These are phyloP conservation scores for Emydocephalus ijimae DNA, from an alignment of 2,113 vertebrate species.

Conservation along the genomic window DNA sequence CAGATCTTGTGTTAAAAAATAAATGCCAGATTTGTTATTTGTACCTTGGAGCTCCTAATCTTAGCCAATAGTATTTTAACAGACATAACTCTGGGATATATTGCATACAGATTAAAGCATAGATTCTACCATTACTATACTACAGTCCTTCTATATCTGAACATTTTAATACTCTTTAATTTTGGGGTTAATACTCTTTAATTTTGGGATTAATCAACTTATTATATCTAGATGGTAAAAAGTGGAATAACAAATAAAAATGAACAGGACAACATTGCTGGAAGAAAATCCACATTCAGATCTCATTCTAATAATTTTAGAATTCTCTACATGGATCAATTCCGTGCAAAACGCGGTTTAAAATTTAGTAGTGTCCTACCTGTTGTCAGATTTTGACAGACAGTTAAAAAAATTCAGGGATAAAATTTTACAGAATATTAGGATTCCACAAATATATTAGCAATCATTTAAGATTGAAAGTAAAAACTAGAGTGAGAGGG, in stretches of 20 bases:
- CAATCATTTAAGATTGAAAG: background rate
- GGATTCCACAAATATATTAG: background rate
- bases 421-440: background rate
- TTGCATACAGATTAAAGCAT: background rate
- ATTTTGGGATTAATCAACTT: background rate
- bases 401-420: background rate
- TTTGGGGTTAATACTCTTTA: background rate
- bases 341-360: background rate
- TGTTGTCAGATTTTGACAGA: background rate
- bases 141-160: background rate
- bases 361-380: background rate
- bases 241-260: background rate
- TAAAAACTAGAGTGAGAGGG: background rate
- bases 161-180: background rate
- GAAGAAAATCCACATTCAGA: background rate
- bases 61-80: background rate
- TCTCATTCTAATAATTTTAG: background rate
- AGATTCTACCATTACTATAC: background rate
- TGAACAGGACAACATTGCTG: background rate
- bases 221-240: background rate
- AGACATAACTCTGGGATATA: background rate
- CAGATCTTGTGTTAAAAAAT: background rate
- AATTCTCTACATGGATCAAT: background rate
- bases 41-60: background rate
- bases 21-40: background rate